phyloP scores from a whole-genome alignment of 2,113 vertebrate genomes.

The Phrynosoma blainvillii region DNA sequence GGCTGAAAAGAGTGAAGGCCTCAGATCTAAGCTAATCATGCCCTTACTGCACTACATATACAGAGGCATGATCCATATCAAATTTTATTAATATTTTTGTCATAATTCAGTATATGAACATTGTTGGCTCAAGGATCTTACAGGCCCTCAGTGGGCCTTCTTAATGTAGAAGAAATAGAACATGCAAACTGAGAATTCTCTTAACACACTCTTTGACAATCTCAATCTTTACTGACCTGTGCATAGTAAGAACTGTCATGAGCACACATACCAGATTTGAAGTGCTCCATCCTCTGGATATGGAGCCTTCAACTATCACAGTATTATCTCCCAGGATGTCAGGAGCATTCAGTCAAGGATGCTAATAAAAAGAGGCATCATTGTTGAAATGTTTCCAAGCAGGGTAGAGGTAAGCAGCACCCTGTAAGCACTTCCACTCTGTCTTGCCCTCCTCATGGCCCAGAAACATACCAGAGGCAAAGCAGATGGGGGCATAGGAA shows the following conservation, averaged over 20 bases:
- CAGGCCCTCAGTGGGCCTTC: not conserved
- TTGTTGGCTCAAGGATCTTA: not conserved
- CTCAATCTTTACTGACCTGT: not conserved
- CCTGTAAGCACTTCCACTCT: not conserved
- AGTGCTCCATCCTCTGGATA: not conserved
- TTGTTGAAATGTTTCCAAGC: not conserved
- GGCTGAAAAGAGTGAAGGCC: too few species aligned
- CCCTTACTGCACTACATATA: too few species aligned
- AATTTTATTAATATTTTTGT: too few species aligned
- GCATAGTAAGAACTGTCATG: not conserved
- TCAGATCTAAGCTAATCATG: too few species aligned
- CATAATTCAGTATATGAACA: not conserved
- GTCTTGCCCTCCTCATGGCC: not conserved
- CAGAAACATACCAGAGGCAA: not conserved
- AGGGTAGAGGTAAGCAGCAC: not conserved
- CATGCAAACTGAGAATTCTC: not conserved
- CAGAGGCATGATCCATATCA: too few species aligned
- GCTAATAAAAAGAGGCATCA: not conserved
- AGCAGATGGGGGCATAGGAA: not conserved
- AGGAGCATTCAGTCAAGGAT: not conserved
- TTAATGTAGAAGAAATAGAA: not conserved
- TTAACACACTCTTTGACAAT: not conserved
- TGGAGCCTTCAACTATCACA: not conserved
- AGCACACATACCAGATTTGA: too few species aligned
- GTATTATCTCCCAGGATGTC: not conserved